Evolutionary conservation across 2,888 invertebrate genomes (phyloP).

Genomic region (Xylophagus ater): DNA sequence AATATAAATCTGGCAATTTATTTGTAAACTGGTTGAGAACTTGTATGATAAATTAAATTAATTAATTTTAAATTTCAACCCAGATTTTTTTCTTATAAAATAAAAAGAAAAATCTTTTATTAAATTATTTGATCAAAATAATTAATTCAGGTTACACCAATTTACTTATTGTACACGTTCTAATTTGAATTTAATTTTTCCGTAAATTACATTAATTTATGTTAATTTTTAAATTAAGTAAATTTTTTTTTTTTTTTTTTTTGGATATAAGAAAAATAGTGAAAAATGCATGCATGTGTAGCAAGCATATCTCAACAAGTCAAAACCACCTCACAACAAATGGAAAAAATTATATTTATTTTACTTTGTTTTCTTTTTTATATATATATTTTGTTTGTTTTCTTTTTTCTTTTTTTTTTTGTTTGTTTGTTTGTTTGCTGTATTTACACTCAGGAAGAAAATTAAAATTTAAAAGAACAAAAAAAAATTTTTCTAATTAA

Average conservation of each 20-base stretch:
- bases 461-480: not conserved
- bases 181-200: not conserved
- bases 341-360: not conserved
- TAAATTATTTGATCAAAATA: no score
- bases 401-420: conserved; percentile 1
- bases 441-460: conserved; percentile 2
- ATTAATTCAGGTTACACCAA: no score
- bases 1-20: no score
- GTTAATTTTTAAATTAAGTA: conserved; percentile 10
- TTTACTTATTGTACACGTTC: not conserved
- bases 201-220: not conserved
- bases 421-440: no score
- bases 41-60: no score
- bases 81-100: no score
- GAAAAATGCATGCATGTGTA: conserved; percentile 12
- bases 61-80: no score
- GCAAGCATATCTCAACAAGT: conserved; percentile 15
- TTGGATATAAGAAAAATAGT: conserved; percentile 9
- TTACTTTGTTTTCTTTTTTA: not conserved
- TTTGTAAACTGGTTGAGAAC: no score
- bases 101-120: no score
- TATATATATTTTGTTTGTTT: conserved; percentile 1
- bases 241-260: not conserved
- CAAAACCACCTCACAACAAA: conserved; percentile 15
- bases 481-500: conserved; percentile 1